Base-by-base conservation (phyloP, 2,797 vertebrate species). In the Siniperca obscura region DNA sequence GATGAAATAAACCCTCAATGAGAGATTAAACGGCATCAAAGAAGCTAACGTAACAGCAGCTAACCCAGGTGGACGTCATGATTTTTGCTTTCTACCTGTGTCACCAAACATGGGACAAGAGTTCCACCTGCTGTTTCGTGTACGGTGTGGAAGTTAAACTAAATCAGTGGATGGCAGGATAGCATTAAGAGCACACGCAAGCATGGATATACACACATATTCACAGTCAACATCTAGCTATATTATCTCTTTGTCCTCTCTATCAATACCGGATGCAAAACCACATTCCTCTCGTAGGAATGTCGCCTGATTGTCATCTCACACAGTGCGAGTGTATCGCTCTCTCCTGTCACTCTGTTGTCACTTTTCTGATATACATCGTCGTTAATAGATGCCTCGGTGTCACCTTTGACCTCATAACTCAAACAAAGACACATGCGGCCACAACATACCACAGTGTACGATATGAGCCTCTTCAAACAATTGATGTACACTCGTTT, bases 251-350 rank as follows among this genome's bases (percentile, higher is more conserved):
- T 30, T 10, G 5, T 76, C 57, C 2, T 30, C 13, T 57, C 65
- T 0, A 4, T 85, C 82, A 73, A 12, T 59, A 19, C 36, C 2
- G 74, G 77, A 87, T 57, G 70, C 69, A 36, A 64, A 79, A 55
- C 78, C n/a, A 36, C 87, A 78, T 82, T 40, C 84, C 73, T 16
- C 2, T 59, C 2, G 22, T 5, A 62, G 61, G 75, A 85, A 84
- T 82, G 79, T 66, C 9, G 68, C 65, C 75, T 16, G 62, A 27
- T 59, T 40, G 78, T 73, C 17, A 2, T 42, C 44, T 61, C 40
- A 17, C 36, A 7, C 50, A 4, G 67, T 12, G 11, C 1, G 14
- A 40, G 7, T 7, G 64, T 38, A 80, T 74, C 48, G 11, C 64
- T 38, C 48, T 70, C 68, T 64, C 30, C 55, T 74, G 77, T 65